A percentile compares a stretch with the other conserved stretches of the same genome.
These are phyloP conservation scores for Mythimna pallens DNA, from an alignment of 2,888 invertebrate genomes.

Conservation along the genomic window DNA sequence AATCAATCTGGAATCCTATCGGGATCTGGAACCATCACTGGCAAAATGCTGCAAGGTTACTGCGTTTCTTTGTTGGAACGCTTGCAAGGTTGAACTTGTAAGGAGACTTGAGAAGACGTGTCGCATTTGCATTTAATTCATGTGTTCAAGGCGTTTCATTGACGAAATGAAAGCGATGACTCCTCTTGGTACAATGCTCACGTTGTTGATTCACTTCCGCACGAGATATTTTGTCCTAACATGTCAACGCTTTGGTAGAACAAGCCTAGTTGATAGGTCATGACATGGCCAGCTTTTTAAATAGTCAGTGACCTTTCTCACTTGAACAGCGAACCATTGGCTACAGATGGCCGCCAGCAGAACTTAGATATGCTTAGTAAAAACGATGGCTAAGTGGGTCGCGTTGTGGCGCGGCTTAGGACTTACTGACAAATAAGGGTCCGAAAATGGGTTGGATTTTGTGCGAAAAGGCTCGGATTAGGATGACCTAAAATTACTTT, in stretches of 20 bases:
- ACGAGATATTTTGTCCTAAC: neutral
- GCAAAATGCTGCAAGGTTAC: neutral
- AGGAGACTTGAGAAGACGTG: slow-evolving; percentile 1
- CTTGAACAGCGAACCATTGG: slow-evolving; percentile 10
- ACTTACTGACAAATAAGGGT: slow-evolving; percentile 21
- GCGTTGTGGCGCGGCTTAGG: slow-evolving; percentile 16
- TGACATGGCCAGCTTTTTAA: slow-evolving; percentile 24
- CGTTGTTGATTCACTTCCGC: slow-evolving; percentile 14
- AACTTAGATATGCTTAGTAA: slow-evolving; percentile 34
- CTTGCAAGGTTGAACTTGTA: slow-evolving; percentile 13
- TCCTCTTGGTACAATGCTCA: neutral
- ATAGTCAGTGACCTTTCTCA: slow-evolving; percentile 24
- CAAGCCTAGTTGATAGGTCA: slow-evolving; percentile 19
- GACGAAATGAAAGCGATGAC: slow-evolving; percentile 36
- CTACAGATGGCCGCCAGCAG: slow-evolving; percentile 17
- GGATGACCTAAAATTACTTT: slow-evolving; percentile 19
- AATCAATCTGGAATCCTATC: neutral
- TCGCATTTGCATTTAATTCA: slow-evolving; percentile 22
- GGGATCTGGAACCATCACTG: neutral
- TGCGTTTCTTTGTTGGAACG: neutral
- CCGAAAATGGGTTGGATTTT: neutral
- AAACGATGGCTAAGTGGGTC: slow-evolving; percentile 36
- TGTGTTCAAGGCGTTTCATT: slow-evolving; percentile 37
- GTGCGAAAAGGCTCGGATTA: slow-evolving; percentile 3
- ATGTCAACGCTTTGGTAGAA: neutral